Percentiles rank a stretch among this genome's conserved stretches.
Evolutionary conservation across 2,888 invertebrate genomes (phyloP).

Genomic region (Megaustenia siamemsis): DNA sequence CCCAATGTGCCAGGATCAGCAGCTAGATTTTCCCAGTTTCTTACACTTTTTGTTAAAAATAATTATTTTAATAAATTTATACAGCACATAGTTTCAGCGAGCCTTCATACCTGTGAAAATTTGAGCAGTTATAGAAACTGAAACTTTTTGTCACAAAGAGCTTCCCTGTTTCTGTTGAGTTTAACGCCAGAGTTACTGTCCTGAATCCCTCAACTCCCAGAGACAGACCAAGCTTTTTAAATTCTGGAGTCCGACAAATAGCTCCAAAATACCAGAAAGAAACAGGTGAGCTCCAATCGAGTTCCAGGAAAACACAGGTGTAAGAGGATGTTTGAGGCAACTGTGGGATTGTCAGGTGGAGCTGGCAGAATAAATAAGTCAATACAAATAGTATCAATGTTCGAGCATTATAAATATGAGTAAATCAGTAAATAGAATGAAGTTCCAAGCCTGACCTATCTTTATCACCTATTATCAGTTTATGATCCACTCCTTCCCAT

Average conservation of each 20-base stretch:
- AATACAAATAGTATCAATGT: no score
- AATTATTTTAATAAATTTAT: no score
- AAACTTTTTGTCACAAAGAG: slow-evolving; percentile 76
- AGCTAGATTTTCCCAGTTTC: no score
- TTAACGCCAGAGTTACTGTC: slow-evolving; percentile 73
- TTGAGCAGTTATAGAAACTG: slow-evolving; percentile 79
- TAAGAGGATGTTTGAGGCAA: slow-evolving; percentile 71
- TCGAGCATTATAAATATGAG: no score
- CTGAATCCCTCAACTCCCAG: slow-evolving; percentile 67
- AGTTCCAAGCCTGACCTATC: no score
- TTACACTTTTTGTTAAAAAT: no score
- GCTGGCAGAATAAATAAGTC: slow-evolving; percentile 57
- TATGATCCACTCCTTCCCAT: no score
- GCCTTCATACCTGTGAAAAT: slow-evolving; percentile 80
- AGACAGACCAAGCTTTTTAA: slow-evolving; percentile 60
- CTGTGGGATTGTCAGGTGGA: slow-evolving; percentile 71
- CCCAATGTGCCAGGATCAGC: no score
- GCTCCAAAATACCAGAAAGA: slow-evolving; percentile 69
- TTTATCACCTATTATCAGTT: no score
- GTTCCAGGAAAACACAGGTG: slow-evolving; percentile 74
- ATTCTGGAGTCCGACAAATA: slow-evolving; percentile 70
- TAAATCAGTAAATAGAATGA: background rate
- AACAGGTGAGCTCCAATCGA: slow-evolving; percentile 66
- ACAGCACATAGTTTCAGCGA: no score
- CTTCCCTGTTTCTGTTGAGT: slow-evolving; percentile 75